Conservation (phyloP, 2,113 vertebrate species). For the Regulus satrapa region DNA sequence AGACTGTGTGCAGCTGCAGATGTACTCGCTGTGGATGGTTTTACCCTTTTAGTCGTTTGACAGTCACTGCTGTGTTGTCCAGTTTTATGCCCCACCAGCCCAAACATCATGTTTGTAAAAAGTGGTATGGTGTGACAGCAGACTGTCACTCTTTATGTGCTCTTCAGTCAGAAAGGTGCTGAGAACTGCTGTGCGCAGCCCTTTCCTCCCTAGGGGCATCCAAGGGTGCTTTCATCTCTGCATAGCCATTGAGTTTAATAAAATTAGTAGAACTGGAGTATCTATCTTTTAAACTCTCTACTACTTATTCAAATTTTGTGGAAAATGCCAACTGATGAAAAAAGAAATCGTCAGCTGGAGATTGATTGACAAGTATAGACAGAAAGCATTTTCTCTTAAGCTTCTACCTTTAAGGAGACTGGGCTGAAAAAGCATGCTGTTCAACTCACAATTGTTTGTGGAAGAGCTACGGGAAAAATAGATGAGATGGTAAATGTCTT, state of each 20-base stretch:
- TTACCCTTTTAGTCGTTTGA: not conserved
- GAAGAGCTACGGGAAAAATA: not conserved
- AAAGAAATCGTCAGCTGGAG: not conserved
- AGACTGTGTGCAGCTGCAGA: not conserved
- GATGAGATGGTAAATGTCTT: not conserved
- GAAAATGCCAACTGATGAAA: not conserved
- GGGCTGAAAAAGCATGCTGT: not conserved
- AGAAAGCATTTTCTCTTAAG: not conserved
- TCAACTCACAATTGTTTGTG: not conserved
- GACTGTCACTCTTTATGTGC: fast-evolving
- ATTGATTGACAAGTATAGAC: not conserved
- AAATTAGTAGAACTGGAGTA: not conserved
- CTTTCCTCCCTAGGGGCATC: not conserved
- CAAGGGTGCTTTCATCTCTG: not conserved
- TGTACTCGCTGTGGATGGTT: not conserved
- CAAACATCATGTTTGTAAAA: not conserved
- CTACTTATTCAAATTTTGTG: not conserved
- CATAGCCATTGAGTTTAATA: not conserved
- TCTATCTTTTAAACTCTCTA: not conserved
- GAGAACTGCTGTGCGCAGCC: not conserved
- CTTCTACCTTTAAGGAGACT: not conserved
- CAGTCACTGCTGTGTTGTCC: not conserved
- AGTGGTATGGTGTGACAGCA: not conserved
- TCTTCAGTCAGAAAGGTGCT: not conserved
- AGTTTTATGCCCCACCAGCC: not conserved